Evolutionary conservation across 2,888 invertebrate species (phyloP), one percentile per base, ranked within the genome.

Genomic region (Philaethria dido): DNA sequence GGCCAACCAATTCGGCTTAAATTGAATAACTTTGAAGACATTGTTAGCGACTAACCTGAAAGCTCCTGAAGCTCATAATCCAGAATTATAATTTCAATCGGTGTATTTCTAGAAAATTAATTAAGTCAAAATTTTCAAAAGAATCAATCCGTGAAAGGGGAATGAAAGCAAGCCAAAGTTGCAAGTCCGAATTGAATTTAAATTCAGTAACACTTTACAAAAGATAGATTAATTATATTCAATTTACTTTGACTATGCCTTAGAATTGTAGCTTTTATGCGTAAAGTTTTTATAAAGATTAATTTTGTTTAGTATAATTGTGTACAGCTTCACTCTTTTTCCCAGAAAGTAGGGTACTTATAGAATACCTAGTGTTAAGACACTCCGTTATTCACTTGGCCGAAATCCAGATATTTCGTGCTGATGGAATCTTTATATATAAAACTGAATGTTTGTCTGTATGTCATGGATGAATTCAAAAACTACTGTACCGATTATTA

Each of bases 11-110:
- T 83, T 83, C 67, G 66, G 74, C 75, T 73, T 68, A 71, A 82
- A 84, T 85, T 85, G 81, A 84, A 84, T 83, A 84, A 86, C 81
- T 86, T 85, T 76, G 73, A 70, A 79, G 79, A 78, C 78, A 80
- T 81, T 79, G 80, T 78, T 79, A 78, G 75, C 71, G 70, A 73
- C 74, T 76, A 75, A 78, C 77, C 78, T 77, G 74, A 39, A 79
- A 75, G 78, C 75, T 72, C 73, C 3, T 75, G 74, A 63, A 69
- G 66, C 66, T 72, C 66, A 75, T 79, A 79, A 80, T 77, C 77
- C 70, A 69, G 78, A 82, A 79, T 84, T 85, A 82, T 83, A 82
- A 84, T 82, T 84, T 79, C 74, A 78, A 80, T 80, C 78, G 78
- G 74, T 54, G 66, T 71, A 69, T 70, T 69, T 66, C 72, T 71